A percentile compares a stretch with the other conserved stretches of the same genome.
These are phyloP conservation scores for Brotogeris chrysoptera DNA, from an alignment of 2,797 vertebrate genomes.

Conservation along the genomic window DNA sequence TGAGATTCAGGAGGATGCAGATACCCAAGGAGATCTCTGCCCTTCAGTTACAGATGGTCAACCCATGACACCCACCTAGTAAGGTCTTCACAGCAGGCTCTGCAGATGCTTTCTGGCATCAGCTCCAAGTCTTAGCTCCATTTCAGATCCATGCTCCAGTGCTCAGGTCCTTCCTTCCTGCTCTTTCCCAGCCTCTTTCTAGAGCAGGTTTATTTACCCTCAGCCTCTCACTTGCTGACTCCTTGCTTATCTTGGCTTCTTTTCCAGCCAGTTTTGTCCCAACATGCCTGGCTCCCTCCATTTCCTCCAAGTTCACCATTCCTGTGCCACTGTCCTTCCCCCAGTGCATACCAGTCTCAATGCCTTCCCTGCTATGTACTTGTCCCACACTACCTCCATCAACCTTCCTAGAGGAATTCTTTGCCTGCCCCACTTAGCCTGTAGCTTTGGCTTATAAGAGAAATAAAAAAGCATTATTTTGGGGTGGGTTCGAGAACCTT, in stretches of 20 bases:
- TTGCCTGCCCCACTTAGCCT: not conserved
- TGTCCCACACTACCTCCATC: not conserved
- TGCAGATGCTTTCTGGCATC: not conserved
- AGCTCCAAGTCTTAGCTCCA: not conserved
- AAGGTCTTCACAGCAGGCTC: not conserved
- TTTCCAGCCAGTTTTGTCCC: not conserved
- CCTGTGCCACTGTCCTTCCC: not conserved
- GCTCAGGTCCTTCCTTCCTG: not conserved
- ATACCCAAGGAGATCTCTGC: not conserved
- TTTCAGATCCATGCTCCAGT: not conserved
- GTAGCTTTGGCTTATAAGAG: not conserved
- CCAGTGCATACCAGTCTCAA: not conserved
- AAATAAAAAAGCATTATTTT: not conserved
- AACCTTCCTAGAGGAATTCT: not conserved
- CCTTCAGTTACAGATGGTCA: not conserved
- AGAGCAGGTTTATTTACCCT: not conserved
- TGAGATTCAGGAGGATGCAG: not conserved
- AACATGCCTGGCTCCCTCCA: accelerated
- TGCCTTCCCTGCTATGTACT: not conserved
- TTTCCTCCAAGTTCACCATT: not conserved
- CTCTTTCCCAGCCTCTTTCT: not conserved
- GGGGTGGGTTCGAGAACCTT: not conserved
- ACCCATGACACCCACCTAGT: not conserved
- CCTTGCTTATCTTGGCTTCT: not conserved
- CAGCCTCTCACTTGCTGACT: not conserved